Conservation (phyloP, 2,888 invertebrate genomes). For the Tenthredo mesomela region DNA sequence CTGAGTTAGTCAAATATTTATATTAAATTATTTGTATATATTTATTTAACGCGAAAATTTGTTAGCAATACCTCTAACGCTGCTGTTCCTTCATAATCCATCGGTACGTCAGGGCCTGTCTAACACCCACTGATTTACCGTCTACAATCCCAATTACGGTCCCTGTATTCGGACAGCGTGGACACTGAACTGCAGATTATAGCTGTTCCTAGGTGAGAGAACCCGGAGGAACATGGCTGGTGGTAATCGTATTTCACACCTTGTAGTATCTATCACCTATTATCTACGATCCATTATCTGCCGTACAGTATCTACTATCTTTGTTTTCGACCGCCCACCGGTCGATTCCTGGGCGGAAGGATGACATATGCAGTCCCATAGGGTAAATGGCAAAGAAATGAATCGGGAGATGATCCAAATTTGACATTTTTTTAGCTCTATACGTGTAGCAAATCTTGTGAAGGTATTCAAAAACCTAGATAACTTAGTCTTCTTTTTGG, state of each 20-base stretch:
- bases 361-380: background rate
- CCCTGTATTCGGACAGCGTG: slow-evolving; percentile 43
- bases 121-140: slow-evolving; percentile 27
- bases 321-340: slow-evolving; percentile 28
- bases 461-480: background rate
- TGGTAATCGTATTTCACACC: slow-evolving; percentile 50
- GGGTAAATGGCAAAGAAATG: background rate
- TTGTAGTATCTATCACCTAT: slow-evolving; percentile 49
- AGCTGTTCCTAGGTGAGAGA: slow-evolving; percentile 44
- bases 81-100: slow-evolving; percentile 31
- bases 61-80: background rate
- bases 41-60: background rate
- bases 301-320: slow-evolving; percentile 45
- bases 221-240: slow-evolving; percentile 39
- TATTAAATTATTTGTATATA: slow-evolving; percentile 22
- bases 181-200: slow-evolving; percentile 48
- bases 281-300: slow-evolving; percentile 49
- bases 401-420: background rate
- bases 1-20: slow-evolving; percentile 1
- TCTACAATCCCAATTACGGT: slow-evolving; percentile 34
- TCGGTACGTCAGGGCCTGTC: slow-evolving; percentile 32
- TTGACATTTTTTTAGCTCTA: background rate
- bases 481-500: background rate
- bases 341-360: slow-evolving; percentile 18
- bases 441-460: background rate